Evolutionary conservation across 1,140 invertebrate genomes (phyloP).

Genomic region (Saccostrea cuccullata): DNA sequence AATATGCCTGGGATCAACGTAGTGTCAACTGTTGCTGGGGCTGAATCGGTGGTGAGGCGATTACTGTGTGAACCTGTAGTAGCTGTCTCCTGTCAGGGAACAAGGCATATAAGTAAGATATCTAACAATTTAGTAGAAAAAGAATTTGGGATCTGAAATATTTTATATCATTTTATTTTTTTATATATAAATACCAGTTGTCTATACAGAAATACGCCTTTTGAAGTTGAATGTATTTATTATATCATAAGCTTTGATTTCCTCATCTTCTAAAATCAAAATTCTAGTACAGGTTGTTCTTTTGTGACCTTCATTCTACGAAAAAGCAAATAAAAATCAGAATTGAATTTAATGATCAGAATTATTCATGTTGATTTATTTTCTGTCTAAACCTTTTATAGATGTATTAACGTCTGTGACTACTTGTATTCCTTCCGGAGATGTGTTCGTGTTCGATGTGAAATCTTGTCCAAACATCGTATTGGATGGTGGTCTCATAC

Average conservation of each 20-base stretch:
- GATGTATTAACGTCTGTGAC: constrained; percentile 49
- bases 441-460: constrained; percentile 62
- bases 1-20: constrained; percentile 22
- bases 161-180: no score
- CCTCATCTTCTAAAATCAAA: no score
- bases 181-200: no score
- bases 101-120: not conserved
- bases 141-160: no score
- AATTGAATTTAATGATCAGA: not conserved
- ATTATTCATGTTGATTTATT: not conserved
- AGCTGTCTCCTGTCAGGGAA: constrained; percentile 19
- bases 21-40: not conserved
- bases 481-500: constrained; percentile 55
- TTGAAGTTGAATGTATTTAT: no score
- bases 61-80: constrained; percentile 28
- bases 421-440: constrained; percentile 50
- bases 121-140: no score
- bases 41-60: constrained; percentile 19
- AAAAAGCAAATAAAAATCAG: no score
- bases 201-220: no score
- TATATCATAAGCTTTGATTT: no score
- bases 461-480: constrained; percentile 58
- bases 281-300: no score
- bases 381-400: constrained; percentile 2
- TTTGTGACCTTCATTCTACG: no score